Evolutionary conservation across 2,888 invertebrate genomes (phyloP).

Genomic region (Euclidia mi): DNA sequence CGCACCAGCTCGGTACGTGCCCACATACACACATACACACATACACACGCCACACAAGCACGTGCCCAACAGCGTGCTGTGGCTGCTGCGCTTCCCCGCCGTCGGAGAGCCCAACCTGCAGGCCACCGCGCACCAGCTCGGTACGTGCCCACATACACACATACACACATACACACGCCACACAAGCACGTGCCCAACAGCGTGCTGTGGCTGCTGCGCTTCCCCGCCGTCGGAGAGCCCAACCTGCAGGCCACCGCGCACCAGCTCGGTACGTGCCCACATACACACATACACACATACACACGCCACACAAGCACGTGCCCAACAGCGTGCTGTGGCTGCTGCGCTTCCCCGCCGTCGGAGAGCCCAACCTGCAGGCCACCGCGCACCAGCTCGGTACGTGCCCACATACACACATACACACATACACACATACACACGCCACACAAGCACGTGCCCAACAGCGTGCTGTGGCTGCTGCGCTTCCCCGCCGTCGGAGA

Average conservation of each 20-base stretch:
- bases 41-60: too few relatives aligned
- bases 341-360: slow-evolving; percentile 97
- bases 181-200: slow-evolving; percentile 98
- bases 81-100: slow-evolving; percentile 98
- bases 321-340: slow-evolving; percentile 99
- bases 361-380: slow-evolving; percentile 95
- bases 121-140: slow-evolving; percentile 95
- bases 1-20: slow-evolving; percentile 95
- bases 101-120: slow-evolving; percentile 96
- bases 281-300: too few relatives aligned
- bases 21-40: too few relatives aligned
- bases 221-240: slow-evolving; percentile 97
- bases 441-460: slow-evolving; percentile 98
- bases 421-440: too few relatives aligned
- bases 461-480: slow-evolving; percentile 98
- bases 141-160: too few relatives aligned
- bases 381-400: slow-evolving; percentile 96
- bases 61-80: slow-evolving; percentile 98
- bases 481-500: slow-evolving; percentile 98
- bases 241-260: slow-evolving; percentile 95
- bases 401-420: too few relatives aligned
- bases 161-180: too few relatives aligned
- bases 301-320: slow-evolving; percentile 97
- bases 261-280: slow-evolving; percentile 94
- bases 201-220: slow-evolving; percentile 98